Base-by-base conservation (phyloP, 2,113 vertebrate species). In the Glaucomys volans region DNA sequence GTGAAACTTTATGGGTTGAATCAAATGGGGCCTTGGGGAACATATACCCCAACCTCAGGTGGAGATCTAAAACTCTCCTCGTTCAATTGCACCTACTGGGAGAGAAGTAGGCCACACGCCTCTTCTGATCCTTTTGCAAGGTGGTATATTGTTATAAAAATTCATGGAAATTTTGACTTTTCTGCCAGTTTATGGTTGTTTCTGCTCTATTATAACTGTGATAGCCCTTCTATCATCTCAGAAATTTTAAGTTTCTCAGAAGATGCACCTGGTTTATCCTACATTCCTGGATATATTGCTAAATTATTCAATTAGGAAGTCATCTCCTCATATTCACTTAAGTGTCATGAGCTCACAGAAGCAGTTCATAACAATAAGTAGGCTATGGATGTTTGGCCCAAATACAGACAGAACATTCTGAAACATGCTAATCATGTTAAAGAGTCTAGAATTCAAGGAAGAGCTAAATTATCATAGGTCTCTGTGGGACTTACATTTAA, bases 1-100 rank as follows among this genome's bases (percentile, higher is more conserved):
- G 62, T 94, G 28, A 90, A 93, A 96, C 77, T 79, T 30, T 91
- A 26, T 40, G 24, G 2, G 90, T 20, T 91, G 32, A 57, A 93
- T 85, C 37, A 30, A 59, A 75, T 57, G 30, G 5, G 5, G 10
- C 8, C 32, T 90, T 87, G 17, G 12, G 85, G 32, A 96, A 59
- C 7, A 79, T 37, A 24, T 42, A 85, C 1, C 20, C 6, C 35
- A 83, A 50, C 4, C 28, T 5, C n/a, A 59, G 1, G 5, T 57
- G 32, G 18, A 12, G 11, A 44, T 69, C 64, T 50, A 79, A 91
- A 79, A 66, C 12, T 11, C 82, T 95, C 82, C 62, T 40, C 66
- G 32, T 62, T 75, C 24, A 47, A 26, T 90, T 84, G 50, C 7
- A 50, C 8, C 2, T 57, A 59, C 3, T n/a, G 2, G 14, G n/a